These are phyloP conservation scores for Oenanthe oenanthe DNA, from an alignment of 2,113 vertebrate genomes.

Conservation along the genomic window DNA sequence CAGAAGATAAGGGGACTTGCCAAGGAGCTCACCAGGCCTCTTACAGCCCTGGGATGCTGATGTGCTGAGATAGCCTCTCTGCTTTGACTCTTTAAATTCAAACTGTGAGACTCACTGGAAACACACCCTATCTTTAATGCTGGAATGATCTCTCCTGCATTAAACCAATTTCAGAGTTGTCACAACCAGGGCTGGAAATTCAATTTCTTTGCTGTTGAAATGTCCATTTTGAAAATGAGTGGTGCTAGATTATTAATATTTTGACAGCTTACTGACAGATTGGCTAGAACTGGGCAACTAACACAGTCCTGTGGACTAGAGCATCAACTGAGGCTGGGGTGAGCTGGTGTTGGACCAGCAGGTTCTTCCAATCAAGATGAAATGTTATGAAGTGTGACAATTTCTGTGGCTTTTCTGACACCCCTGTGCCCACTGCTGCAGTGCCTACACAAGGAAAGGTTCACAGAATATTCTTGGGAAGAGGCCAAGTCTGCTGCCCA, in stretches of 20 bases:
- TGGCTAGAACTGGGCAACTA: not conserved
- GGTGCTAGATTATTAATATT: conserved; percentile 1
- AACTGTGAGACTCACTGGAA: accelerated
- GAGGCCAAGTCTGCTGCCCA: not conserved
- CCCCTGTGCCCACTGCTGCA: not conserved
- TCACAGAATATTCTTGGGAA: not conserved
- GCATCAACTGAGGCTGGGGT: not conserved
- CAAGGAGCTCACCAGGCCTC: not conserved
- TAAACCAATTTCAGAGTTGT: conserved; percentile 42
- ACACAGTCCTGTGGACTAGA: not conserved
- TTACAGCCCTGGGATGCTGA: not conserved
- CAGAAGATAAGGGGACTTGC: not conserved
- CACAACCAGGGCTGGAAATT: not conserved
- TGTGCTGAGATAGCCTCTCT: conserved; percentile 5
- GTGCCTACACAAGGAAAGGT: not conserved
- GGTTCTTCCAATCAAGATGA: not conserved
- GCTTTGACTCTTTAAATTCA: not conserved
- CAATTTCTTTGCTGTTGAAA: conserved; percentile 30
- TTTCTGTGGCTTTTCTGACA: not conserved
- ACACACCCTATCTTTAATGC: not conserved
- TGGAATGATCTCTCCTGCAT: not conserved
- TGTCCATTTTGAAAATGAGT: not conserved
- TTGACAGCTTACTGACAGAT: conserved; percentile 31
- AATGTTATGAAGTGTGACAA: not conserved
- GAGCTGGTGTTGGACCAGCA: not conserved